Conservation (phyloP, 2,113 vertebrate species). For the Aythya baeri region DNA sequence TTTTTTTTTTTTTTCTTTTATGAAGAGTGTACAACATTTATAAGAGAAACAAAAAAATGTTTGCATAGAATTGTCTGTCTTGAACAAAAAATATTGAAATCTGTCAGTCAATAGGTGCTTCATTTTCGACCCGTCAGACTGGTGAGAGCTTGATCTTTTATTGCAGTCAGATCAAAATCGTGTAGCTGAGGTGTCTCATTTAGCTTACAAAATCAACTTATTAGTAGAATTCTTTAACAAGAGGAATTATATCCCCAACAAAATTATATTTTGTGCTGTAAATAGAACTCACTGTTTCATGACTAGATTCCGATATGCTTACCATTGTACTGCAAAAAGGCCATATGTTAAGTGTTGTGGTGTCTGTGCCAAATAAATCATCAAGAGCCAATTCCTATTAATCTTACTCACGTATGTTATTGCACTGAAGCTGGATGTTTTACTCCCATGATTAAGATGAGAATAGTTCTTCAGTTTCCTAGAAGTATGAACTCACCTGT, state of each 20-base stretch:
- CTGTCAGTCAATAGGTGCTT: slow-evolving; percentile 6
- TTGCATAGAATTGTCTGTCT: neutral
- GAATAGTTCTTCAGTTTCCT: slow-evolving; percentile 11
- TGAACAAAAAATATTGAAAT: slow-evolving; percentile 18
- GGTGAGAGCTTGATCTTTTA: slow-evolving; percentile 26
- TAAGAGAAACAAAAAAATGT: neutral
- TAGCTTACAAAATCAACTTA: neutral
- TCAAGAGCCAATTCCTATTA: neutral
- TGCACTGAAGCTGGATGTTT: neutral
- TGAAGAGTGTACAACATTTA: neutral
- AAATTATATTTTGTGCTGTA: neutral
- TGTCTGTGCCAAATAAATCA: slow-evolving; percentile 40
- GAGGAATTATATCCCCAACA: neutral
- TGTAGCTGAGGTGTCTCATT: slow-evolving; percentile 13
- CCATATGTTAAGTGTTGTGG: neutral
- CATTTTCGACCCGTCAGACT: neutral
- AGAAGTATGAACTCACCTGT: slow-evolving; percentile 8
- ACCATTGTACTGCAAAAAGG: neutral
- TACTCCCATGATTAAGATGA: neutral
- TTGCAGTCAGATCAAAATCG: slow-evolving; percentile 10
- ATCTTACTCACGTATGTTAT: neutral
- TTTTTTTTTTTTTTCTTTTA: neutral
- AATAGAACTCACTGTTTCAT: neutral
- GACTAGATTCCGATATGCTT: neutral
- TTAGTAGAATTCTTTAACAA: slow-evolving; percentile 7